Conservation (phyloP, 35 echinoderm and acorn worm species). For the Lytechinus variegatus region DNA sequence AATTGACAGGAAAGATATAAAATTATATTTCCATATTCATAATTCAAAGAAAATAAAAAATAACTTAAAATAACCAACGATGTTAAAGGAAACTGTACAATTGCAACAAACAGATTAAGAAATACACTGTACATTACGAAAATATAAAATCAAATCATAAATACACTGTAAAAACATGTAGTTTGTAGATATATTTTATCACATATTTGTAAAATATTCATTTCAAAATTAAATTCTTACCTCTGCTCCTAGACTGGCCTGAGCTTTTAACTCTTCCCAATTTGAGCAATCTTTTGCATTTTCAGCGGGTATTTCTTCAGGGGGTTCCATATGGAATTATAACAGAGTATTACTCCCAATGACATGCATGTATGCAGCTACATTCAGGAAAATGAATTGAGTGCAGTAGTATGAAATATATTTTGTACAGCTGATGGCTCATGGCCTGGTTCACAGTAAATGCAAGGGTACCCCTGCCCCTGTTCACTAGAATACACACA, state of each 20-base stretch:
- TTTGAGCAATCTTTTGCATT: conserved; percentile 7
- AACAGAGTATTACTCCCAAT: background rate
- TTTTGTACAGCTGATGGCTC: background rate
- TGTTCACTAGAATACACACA: background rate
- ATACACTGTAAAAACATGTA: no score
- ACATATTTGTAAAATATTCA: no score
- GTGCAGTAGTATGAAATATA: background rate
- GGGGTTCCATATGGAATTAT: conserved; percentile 24
- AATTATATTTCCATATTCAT: no score
- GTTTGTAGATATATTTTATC: no score
- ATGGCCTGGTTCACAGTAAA: no score
- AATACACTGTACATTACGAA: no score
- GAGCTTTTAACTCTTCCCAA: conserved; percentile 43
- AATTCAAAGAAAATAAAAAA: no score
- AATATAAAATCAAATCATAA: no score
- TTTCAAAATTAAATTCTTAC: background rate
- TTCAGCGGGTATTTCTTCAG: background rate
- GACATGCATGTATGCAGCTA: background rate
- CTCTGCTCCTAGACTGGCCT: conserved; percentile 7
- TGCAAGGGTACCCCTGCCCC: background rate
- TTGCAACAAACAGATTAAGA: no score
- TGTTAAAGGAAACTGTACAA: no score
- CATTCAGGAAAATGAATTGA: background rate
- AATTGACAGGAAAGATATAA: no score
- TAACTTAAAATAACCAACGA: no score